A percentile compares a stretch with the other conserved stretches of the same genome.
These are phyloP conservation scores for Melanotaenia pygmaea DNA, from an alignment of 2,797 vertebrate species.

Conservation along the genomic window DNA sequence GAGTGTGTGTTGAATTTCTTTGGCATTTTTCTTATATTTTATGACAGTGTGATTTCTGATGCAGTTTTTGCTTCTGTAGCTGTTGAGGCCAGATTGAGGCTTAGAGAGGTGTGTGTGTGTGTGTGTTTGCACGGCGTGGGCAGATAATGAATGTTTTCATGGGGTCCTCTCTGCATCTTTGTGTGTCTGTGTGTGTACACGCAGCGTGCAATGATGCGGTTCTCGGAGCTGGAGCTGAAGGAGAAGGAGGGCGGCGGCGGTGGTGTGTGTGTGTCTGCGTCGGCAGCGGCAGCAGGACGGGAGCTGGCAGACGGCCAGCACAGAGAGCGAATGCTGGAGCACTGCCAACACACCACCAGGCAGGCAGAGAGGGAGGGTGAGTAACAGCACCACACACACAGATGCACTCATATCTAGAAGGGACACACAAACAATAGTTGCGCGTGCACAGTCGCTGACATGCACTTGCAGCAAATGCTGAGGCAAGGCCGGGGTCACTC, in stretches of 20 bases:
- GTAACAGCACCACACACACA: conserved; percentile 58
- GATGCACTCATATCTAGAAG: conserved; percentile 21
- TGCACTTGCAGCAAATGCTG: conserved; percentile 69
- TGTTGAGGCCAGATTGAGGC: conserved; percentile 79
- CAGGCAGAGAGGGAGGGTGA: conserved; percentile 83
- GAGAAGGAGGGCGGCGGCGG: conserved; percentile 90
- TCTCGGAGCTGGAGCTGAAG: conserved; percentile 99
- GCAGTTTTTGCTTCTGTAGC: conserved; percentile 73
- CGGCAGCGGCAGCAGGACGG: conserved; percentile 86
- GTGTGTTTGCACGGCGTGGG: conserved; percentile 46
- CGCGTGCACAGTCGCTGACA: conserved; percentile 45
- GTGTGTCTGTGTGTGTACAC: conserved; percentile 81
- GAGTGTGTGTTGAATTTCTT: conserved; percentile 70
- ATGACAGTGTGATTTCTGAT: conserved; percentile 73
- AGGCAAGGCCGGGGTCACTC: conserved; percentile 73
- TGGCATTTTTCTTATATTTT: conserved; percentile 68
- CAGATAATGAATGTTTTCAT: conserved; percentile 80
- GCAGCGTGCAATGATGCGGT: conserved; percentile 99
- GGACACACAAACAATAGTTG: conserved; percentile 66
- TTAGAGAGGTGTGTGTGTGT: conserved; percentile 74
- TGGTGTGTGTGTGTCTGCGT: conserved; percentile 75
- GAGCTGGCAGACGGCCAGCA: conserved; percentile 82
- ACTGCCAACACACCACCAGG: conserved; percentile 81
- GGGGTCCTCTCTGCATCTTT: conserved; percentile 74
- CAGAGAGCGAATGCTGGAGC: conserved; percentile 82